Evolutionary conservation across 1,140 invertebrate genomes (phyloP).

Genomic region (Saccostrea glomerata): DNA sequence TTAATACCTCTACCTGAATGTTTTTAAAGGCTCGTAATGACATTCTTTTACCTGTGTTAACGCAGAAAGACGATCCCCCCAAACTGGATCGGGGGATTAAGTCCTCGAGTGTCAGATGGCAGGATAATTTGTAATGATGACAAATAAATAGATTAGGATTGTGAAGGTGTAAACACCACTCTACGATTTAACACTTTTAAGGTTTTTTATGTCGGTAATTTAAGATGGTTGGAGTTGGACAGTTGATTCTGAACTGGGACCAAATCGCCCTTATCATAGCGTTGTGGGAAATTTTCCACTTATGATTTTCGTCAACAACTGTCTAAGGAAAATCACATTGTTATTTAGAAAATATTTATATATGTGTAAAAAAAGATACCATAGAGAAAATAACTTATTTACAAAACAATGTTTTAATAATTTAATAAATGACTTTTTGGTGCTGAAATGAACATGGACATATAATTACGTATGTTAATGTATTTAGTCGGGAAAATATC

Average conservation of each 20-base stretch:
- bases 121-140: slow-evolving; percentile 35
- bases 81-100: background rate
- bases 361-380: background rate
- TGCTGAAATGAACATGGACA: no score
- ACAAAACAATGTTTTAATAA: no score
- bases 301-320: no score
- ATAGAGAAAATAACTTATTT: no score
- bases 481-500: no score
- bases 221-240: background rate
- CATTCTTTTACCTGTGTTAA: slow-evolving; percentile 22
- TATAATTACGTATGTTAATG: no score
- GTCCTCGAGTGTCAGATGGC: slow-evolving; percentile 12
- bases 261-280: background rate
- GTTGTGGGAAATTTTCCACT: background rate
- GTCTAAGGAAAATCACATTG: no score
- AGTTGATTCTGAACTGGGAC: no score
- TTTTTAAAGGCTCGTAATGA: background rate
- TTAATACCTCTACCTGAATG: slow-evolving; percentile 8
- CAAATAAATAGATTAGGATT: slow-evolving; percentile 21
- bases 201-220: background rate
- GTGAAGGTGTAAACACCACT: background rate
- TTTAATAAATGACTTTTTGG: no score
- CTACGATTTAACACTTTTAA: background rate
- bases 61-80: background rate
- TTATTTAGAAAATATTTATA: no score